phyloP scores from a whole-genome alignment of 1,140 invertebrate species.

The Bombus impatiens region DNA sequence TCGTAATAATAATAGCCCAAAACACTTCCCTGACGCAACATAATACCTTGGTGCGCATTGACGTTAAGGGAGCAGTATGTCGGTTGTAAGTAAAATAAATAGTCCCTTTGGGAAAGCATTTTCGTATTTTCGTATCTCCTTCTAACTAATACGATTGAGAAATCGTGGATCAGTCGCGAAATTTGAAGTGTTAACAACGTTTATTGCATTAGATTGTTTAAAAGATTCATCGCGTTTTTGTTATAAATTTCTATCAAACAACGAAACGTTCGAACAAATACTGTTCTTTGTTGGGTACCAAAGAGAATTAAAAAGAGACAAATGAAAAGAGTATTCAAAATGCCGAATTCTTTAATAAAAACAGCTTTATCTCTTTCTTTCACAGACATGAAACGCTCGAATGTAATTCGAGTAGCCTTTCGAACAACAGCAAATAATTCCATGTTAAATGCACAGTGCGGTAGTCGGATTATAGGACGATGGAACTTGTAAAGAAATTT shows the following conservation, averaged over 20 bases:
- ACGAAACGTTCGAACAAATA: too few species aligned
- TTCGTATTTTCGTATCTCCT: neutral
- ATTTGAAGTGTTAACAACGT: neutral
- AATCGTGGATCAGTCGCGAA: too few species aligned
- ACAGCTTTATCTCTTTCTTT: too few species aligned
- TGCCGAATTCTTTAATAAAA: neutral
- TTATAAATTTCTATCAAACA: too few species aligned
- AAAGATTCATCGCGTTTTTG: neutral
- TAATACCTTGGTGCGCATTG: neutral
- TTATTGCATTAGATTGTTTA: neutral
- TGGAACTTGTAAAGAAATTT: constrained; percentile 52
- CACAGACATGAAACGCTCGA: too few species aligned
- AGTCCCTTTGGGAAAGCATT: neutral
- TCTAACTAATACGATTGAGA: neutral
- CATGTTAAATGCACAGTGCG: neutral
- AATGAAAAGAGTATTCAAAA: too few species aligned
- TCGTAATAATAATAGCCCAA: constrained; percentile 31
- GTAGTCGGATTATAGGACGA: neutral
- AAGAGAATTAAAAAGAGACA: neutral
- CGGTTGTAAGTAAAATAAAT: constrained; percentile 20
- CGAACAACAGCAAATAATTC: constrained; percentile 3
- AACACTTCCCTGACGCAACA: constrained; percentile 5
- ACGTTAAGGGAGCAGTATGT: neutral
- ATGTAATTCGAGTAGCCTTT: too few species aligned
- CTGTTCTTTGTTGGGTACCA: too few species aligned